Conservation (phyloP, 2,797 vertebrate genomes). For the Karalla daura region DNA sequence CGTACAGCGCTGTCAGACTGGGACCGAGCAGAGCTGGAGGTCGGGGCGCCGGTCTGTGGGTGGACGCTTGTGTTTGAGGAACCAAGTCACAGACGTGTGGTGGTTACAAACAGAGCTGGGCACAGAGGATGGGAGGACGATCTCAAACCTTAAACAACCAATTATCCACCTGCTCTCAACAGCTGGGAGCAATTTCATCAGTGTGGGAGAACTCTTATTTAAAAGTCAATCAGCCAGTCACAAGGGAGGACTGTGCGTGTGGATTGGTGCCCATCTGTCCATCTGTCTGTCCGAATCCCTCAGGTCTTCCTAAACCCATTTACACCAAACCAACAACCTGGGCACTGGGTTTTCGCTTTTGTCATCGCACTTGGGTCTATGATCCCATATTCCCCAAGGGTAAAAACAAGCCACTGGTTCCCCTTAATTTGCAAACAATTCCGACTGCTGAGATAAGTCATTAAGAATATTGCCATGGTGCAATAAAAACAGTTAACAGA, state of each 20-base stretch:
- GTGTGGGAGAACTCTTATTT: conserved; percentile 57
- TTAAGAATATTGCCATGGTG: too few relatives aligned
- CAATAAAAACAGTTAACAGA: too few relatives aligned
- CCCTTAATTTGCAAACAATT: too few relatives aligned
- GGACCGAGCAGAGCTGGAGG: conserved; percentile 48
- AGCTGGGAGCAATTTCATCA: conserved; percentile 65
- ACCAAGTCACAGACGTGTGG: conserved; percentile 49
- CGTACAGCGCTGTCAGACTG: conserved; percentile 44
- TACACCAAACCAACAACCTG: conserved; percentile 18
- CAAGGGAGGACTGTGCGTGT: conserved; percentile 29
- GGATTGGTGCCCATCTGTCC: conserved; percentile 47
- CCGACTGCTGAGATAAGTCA: too few relatives aligned
- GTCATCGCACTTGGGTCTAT: neutral
- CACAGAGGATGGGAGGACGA: conserved; percentile 30
- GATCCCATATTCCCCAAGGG: neutral
- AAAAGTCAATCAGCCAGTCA: conserved; percentile 66
- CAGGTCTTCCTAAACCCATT: conserved; percentile 6
- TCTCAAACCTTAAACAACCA: conserved; percentile 55
- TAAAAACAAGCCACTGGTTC: neutral
- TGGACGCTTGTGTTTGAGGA: conserved; percentile 48
- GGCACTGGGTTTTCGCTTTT: conserved; percentile 19
- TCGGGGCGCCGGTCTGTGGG: conserved; percentile 56
- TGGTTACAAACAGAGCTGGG: conserved; percentile 57
- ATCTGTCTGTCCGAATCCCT: conserved; percentile 40
- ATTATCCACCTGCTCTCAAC: conserved; percentile 72